A percentile compares a stretch with the other conserved stretches of the same genome.
Conservation (phyloP, 2,888 invertebrate species). For the Brachyptera putata region DNA sequence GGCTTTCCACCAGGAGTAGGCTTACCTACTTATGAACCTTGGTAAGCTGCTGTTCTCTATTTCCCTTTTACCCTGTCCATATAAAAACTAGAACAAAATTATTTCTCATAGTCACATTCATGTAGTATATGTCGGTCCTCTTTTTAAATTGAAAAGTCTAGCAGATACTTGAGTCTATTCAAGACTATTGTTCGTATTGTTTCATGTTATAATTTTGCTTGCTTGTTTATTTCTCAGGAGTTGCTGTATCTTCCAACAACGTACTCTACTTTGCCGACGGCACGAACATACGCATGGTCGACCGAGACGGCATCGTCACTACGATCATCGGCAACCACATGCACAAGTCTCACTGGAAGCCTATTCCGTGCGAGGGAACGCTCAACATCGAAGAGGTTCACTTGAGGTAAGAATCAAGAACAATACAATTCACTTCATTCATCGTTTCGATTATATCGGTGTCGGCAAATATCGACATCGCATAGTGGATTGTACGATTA, state of each 20-base stretch:
- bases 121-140: too few species aligned
- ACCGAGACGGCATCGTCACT: constrained; percentile 85
- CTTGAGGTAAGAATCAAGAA: background rate
- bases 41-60: too few species aligned
- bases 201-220: too few species aligned
- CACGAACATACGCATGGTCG: constrained; percentile 89
- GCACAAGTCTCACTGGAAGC: constrained; percentile 92
- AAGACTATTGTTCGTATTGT: too few species aligned
- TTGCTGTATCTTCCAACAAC: constrained; percentile 89
- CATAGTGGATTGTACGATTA: background rate
- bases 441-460: background rate
- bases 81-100: too few species aligned
- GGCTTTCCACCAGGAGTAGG: too few species aligned
- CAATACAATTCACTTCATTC: too few species aligned
- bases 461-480: background rate
- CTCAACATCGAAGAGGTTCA: constrained; percentile 74
- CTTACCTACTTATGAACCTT: too few species aligned
- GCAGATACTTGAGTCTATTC: too few species aligned
- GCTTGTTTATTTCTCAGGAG: constrained; percentile 46
- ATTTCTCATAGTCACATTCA: too few species aligned
- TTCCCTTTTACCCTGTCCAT: too few species aligned
- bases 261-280: constrained; percentile 94
- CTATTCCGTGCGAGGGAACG: constrained; percentile 87
- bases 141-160: too few species aligned
- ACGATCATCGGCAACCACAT: constrained; percentile 90